Base-by-base conservation (phyloP, 2,797 vertebrate genomes). In the Anableps anableps region DNA sequence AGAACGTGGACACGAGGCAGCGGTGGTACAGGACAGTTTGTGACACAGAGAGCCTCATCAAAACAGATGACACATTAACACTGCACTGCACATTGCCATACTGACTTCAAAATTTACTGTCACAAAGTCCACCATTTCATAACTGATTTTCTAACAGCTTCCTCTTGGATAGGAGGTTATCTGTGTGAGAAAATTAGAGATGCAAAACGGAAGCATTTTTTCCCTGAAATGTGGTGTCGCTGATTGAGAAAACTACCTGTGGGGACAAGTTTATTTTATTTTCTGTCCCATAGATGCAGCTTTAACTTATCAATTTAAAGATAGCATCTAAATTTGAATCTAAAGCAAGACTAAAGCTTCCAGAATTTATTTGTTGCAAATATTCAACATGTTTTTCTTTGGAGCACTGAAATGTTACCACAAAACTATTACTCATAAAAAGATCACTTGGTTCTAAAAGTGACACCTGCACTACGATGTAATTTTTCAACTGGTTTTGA, bases 91-190 rank as follows among this genome's bases (percentile, higher is more conserved):
- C 71, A 64, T 79, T 45, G 47, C 31, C n/a, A 77, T 73, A 73
- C 80, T 72, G 43, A 72, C 41, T 45, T 66, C 1, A 74, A 74
- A 73, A 66, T 83, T 79, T 45, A 51, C 23, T 19, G 38, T 83
- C 19, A 47, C 82, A 94, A 93, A 92, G 92, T 94, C 87, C 92
- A 85, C 78, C 51, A 51, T 81, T 80, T 80, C 43, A 1, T 91
- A 88, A 89, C 45, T 74, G 77, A 83, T 89, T 87, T 81, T 41
- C 64, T 31, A 76, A 84, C 55, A 43, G 79, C 81, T 89, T 94
- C 83, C 84, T 78, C 72, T 81, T 10, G 38, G 26, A 80, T 47
- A 26, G 29, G 10, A 8, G 2, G 36, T 80, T 89, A 85, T 83
- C 85, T 76, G 21, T n/a, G 26, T 55, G 55, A 29, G 72, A 83